A percentile compares a stretch with the other conserved stretches of the same genome.
phyloP scores from a whole-genome alignment of 2,797 vertebrate species.

The Sciurus carolinensis region DNA sequence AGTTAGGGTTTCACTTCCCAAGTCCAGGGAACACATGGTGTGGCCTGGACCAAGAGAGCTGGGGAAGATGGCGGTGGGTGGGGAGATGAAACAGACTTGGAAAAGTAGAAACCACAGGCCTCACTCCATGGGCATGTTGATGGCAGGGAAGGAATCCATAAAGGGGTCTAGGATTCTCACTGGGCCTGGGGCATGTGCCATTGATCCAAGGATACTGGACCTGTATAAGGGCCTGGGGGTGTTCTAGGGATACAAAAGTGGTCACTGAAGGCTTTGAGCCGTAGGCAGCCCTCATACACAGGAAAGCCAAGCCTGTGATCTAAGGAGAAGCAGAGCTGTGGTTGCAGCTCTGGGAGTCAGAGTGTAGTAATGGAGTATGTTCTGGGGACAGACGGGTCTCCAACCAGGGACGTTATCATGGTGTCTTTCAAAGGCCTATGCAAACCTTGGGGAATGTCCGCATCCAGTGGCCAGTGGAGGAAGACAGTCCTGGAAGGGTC shows the following conservation, averaged over 20 bases:
- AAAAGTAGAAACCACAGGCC: not conserved
- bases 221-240: not conserved
- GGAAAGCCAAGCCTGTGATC: not conserved
- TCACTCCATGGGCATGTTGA: not conserved
- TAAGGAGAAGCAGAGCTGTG: not conserved
- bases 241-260: not conserved
- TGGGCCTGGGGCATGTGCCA: too few species aligned
- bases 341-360: not conserved
- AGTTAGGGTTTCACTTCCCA: not conserved
- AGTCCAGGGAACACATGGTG: not conserved
- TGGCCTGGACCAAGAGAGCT: too few species aligned
- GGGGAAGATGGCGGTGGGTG: not conserved
- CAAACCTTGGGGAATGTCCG: not conserved
- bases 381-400: rapidly evolving
- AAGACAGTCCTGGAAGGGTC: not conserved
- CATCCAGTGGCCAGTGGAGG: not conserved
- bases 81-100: not conserved
- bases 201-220: too few species aligned
- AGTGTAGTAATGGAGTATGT: rapidly evolving
- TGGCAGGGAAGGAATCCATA: not conserved
- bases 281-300: rapidly evolving
- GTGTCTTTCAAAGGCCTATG: not conserved
- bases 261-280: not conserved
- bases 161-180: not conserved
- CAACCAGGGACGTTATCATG: not conserved